Conservation (phyloP, 2,888 invertebrate species). For the Dolichopus griseipennis region DNA sequence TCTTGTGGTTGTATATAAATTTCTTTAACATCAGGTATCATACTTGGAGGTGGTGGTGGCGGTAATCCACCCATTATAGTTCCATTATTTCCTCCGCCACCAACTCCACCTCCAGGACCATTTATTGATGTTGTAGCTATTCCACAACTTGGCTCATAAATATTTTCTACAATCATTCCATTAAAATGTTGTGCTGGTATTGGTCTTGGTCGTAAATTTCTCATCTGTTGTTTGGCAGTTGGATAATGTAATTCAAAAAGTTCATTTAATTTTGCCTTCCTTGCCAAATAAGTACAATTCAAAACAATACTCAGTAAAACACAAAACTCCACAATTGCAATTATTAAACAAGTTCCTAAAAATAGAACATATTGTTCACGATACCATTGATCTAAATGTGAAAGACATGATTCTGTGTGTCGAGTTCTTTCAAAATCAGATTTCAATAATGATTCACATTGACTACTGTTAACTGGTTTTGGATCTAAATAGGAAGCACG, state of each 20-base stretch:
- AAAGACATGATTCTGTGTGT: conserved; percentile 50
- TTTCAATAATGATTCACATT: conserved; percentile 53
- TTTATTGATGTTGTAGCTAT: conserved; percentile 7
- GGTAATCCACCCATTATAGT: conserved; percentile 18
- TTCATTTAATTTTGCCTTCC: conserved; percentile 25
- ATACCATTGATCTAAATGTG: conserved; percentile 65
- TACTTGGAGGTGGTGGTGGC: conserved; percentile 22
- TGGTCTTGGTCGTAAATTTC: conserved; percentile 10
- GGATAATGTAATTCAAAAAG: conserved; percentile 19
- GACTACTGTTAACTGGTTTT: conserved; percentile 57
- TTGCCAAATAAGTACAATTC: conserved; percentile 55
- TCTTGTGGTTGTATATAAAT: conserved; percentile 39
- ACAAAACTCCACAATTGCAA: conserved; percentile 64
- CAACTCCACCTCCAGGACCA: conserved; percentile 15
- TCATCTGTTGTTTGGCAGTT: conserved; percentile 20
- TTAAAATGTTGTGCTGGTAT: conserved; percentile 28
- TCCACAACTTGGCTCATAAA: conserved; percentile 31
- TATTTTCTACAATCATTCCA: conserved; percentile 35
- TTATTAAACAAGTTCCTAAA: conserved; percentile 54
- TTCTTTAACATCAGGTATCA: conserved; percentile 31
- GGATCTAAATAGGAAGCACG: conserved; percentile 63
- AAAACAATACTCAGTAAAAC: conserved; percentile 62
- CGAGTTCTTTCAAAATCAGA: conserved; percentile 35
- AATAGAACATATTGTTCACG: conserved; percentile 64
- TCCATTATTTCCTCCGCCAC: conserved; percentile 18